Conservation (phyloP, 2,113 vertebrate species). For the Gallinago jamesoni region DNA sequence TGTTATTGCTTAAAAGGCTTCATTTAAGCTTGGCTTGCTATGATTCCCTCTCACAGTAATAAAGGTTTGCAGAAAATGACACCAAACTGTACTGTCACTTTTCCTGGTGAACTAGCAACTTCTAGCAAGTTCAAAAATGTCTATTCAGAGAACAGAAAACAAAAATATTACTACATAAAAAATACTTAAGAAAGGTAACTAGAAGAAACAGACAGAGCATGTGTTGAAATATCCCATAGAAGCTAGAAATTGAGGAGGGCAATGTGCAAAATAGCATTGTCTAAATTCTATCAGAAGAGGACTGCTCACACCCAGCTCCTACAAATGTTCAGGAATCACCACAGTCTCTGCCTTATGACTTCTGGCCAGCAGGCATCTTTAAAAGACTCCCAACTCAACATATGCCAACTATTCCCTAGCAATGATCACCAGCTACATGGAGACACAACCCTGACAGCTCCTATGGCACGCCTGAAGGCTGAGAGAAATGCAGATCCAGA, state of each 20-base stretch:
- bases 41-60: background rate
- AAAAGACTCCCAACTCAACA: background rate
- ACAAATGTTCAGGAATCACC: background rate
- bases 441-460: background rate
- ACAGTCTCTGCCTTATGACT: background rate
- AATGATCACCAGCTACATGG: accelerated
- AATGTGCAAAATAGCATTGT: accelerated
- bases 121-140: background rate
- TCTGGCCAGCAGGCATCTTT: background rate
- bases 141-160: background rate
- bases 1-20: background rate
- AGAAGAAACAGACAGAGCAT: background rate
- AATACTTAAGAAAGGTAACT: background rate
- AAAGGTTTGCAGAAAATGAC: background rate
- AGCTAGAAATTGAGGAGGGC: background rate
- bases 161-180: background rate
- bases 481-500: accelerated
- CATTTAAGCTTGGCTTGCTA: background rate
- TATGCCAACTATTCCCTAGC: background rate
- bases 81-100: background rate
- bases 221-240: background rate
- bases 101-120: too few species aligned
- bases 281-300: background rate
- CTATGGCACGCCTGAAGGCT: background rate
- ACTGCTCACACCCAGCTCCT: background rate